phyloP scores from a whole-genome alignment of 1,140 invertebrate species.

The Ceratosolen solmsi region DNA sequence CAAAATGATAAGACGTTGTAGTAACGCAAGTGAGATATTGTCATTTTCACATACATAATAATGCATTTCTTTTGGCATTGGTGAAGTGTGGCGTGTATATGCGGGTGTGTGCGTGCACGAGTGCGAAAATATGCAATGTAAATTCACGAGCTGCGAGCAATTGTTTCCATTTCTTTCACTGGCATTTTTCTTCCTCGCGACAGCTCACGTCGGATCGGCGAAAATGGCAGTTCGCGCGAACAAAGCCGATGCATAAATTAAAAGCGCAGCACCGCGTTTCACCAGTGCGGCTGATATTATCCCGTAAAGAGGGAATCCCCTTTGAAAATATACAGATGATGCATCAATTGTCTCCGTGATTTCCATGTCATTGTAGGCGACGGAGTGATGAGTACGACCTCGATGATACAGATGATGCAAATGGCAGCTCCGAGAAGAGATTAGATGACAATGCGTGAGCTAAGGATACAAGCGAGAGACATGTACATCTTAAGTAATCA shows the following conservation, averaged over 20 bases:
- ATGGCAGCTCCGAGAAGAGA: background rate
- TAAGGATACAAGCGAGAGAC: background rate
- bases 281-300: background rate
- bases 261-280: background rate
- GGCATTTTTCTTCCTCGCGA: background rate
- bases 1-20: too few relatives aligned
- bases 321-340: too few relatives aligned
- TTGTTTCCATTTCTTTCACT: background rate
- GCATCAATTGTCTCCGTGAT: background rate
- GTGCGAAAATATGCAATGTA: background rate
- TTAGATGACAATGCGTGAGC: background rate
- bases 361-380: background rate
- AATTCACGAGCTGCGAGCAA: background rate
- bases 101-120: background rate
- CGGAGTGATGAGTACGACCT: background rate
- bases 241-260: background rate
- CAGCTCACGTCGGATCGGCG: background rate
- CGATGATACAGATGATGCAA: background rate
- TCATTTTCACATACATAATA: too few relatives aligned
- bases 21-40: too few relatives aligned
- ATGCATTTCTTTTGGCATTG: background rate
- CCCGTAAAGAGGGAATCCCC: background rate
- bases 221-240: background rate
- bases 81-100: background rate
- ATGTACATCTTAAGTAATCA: conserved; percentile 32